A percentile compares a stretch with the other conserved stretches of the same genome.
phyloP scores from a whole-genome alignment of 23 tunicate species.

The Corella eumyota region DNA sequence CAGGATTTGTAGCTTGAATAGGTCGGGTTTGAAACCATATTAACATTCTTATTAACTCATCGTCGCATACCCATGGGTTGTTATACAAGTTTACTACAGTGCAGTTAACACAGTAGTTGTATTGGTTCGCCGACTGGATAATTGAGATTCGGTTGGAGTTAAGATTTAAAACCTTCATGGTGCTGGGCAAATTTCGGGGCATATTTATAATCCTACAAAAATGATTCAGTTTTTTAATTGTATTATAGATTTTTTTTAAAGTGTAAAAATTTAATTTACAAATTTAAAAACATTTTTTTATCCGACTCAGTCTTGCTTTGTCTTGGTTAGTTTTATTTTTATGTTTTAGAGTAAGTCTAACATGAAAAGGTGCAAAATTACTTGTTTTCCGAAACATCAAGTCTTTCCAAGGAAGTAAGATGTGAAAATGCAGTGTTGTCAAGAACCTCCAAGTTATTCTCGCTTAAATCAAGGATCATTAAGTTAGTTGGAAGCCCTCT shows the following conservation, averaged over 20 bases:
- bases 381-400: slow-evolving; percentile 26
- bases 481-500: slow-evolving; percentile 7
- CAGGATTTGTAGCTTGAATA: background rate
- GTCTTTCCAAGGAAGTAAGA: slow-evolving; percentile 6
- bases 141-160: slow-evolving; percentile 25
- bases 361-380: slow-evolving; percentile 3
- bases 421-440: slow-evolving; percentile 11
- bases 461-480: background rate
- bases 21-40: slow-evolving; percentile 43
- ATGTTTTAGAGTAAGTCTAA: too few relatives aligned
- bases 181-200: slow-evolving; percentile 39
- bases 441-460: slow-evolving; percentile 7
- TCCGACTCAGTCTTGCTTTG: too few relatives aligned
- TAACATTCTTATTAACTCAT: slow-evolving; percentile 33
- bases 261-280: too few relatives aligned
- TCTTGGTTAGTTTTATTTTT: too few relatives aligned
- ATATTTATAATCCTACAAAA: slow-evolving; percentile 29
- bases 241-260: too few relatives aligned
- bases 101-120: slow-evolving; percentile 56
- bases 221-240: too few relatives aligned
- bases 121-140: slow-evolving; percentile 26
- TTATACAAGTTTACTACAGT: slow-evolving; percentile 1
- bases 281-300: too few relatives aligned
- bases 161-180: slow-evolving; percentile 4
- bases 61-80: slow-evolving; percentile 68